Percentiles rank a stretch among this genome's conserved stretches.
phyloP scores from a whole-genome alignment of 2,888 invertebrate genomes.

The Fissipunctia ypsillon region DNA sequence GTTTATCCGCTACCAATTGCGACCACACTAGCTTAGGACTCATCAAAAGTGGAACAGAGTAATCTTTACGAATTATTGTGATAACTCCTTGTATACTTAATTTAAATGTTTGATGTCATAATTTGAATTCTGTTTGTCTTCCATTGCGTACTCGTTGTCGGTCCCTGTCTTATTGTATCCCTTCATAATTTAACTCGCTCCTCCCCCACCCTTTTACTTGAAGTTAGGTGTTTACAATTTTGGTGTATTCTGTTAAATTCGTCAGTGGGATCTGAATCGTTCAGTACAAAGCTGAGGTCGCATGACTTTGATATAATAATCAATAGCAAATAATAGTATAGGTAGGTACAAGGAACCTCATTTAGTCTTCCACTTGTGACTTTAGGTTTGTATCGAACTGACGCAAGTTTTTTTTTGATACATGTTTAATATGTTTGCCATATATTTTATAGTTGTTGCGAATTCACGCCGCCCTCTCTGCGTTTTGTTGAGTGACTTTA shows the following conservation, averaged over 20 bases:
- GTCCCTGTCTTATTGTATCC: constrained; percentile 10
- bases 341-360: constrained; percentile 13
- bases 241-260: constrained; percentile 34
- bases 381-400: constrained; percentile 39
- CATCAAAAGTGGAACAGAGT: constrained; percentile 12
- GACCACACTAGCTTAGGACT: background rate
- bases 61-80: constrained; percentile 37
- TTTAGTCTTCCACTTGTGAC: constrained; percentile 41
- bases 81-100: constrained; percentile 24
- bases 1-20: background rate
- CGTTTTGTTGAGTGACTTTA: constrained; percentile 23
- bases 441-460: constrained; percentile 48
- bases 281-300: constrained; percentile 28
- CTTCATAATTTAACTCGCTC: constrained; percentile 2
- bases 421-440: constrained; percentile 29
- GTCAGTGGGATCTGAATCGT: constrained; percentile 42
- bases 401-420: constrained; percentile 40
- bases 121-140: constrained; percentile 35
- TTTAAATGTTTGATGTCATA: constrained; percentile 43
- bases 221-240: constrained; percentile 33
- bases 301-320: constrained; percentile 21
- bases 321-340: constrained; percentile 47
- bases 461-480: constrained; percentile 13
- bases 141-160: constrained; percentile 2
- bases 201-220: constrained; percentile 18